Conservation (phyloP, 2,888 invertebrate genomes). For the Elegia similella region DNA sequence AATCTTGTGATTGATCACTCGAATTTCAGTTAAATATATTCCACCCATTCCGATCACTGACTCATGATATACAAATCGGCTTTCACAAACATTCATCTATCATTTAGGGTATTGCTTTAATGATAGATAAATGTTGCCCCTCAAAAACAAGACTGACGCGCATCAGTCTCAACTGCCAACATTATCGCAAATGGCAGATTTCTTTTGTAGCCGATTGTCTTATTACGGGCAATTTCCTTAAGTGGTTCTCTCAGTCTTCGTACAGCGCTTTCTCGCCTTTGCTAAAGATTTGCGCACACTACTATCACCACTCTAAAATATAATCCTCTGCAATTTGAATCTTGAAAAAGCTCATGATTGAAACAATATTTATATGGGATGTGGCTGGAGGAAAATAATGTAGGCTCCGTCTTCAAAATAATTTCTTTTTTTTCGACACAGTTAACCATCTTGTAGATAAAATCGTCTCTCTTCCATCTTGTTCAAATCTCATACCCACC, state of each 20-base stretch:
- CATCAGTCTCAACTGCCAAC: conserved; percentile 30
- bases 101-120: neutral
- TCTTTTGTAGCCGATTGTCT: conserved; percentile 44
- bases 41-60: neutral
- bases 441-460: no score
- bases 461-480: no score
- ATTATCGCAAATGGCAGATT: conserved; percentile 36
- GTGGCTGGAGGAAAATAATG: no score
- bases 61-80: neutral
- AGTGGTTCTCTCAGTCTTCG: conserved; percentile 38
- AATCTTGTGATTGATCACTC: neutral
- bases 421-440: no score
- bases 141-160: conserved; percentile 23
- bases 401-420: no score
- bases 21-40: neutral
- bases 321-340: no score
- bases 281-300: conserved; percentile 16
- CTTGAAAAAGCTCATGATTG: no score
- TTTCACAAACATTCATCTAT: neutral
- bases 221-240: conserved; percentile 47
- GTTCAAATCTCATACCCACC: no score
- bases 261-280: conserved; percentile 30
- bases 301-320: neutral
- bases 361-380: no score
- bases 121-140: no score